Base-by-base conservation (phyloP, 2,797 vertebrate species). In the Trematomus bernacchii region DNA sequence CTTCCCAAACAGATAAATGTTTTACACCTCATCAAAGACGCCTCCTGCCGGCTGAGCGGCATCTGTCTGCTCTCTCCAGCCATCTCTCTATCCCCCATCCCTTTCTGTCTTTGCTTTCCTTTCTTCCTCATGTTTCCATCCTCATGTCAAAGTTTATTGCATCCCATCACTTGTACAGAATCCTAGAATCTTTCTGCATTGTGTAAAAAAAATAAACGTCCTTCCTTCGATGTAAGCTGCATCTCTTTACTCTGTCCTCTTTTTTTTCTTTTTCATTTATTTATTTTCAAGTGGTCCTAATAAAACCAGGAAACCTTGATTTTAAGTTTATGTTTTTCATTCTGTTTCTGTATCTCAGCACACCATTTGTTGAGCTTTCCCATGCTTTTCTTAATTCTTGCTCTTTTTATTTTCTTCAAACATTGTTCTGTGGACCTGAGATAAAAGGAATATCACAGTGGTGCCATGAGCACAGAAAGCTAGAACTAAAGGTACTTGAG, bases 171-270 rank as follows among this genome's bases (percentile, higher is more conserved):
- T 95, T 98, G 97, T 98, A 97, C 96, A 98, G 97, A 96, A 95
- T 93, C 93, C 92, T 92, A 94, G 88, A 94, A 80, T 89, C 93
- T 90, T 91, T 94, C 93, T 93, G 93, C 92, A 89, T 92, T 95
- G 87, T 98, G 96, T 98, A 96, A 97, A 96, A 97, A 96, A 96
- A 98, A 94, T 98, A 95, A 99, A 97, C 93, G 91, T 95, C 95
- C 91, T 94, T 90, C 91, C 91, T 94, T 94, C 93, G 91, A 90
- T 94, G 92, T 95, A 91, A 85, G 87, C 91, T 89, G 85, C 91
- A 91, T 95, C 89, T 92, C 89, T 91, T 92, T 85, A 80, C 87
- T 94, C 90, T 92, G 78, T 91, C 89, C 78, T 37, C 33, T 80
- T 80, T 89, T 82, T 23, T 27, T 63, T 46, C 51, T 80, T 76